Evolutionary conservation across 1,140 invertebrate species (phyloP).

Genomic region (Leptinotarsa undecemlineata): DNA sequence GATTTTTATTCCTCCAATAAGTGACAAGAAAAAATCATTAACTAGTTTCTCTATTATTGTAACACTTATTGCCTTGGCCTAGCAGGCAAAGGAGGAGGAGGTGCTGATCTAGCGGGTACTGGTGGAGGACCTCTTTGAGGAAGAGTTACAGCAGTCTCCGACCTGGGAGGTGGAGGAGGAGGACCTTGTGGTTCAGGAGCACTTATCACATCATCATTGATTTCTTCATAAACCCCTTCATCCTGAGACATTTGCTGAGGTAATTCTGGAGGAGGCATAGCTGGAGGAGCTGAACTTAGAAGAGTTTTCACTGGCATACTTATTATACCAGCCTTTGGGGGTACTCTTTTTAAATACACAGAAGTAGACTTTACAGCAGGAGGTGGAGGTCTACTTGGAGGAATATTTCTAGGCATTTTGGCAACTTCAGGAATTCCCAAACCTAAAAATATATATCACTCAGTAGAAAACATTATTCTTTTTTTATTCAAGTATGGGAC

Average conservation of each 20-base stretch:
- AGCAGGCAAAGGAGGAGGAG: slow-evolving; percentile 73
- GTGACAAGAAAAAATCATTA: neutral
- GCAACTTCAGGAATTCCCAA: slow-evolving; percentile 51
- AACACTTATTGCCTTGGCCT: slow-evolving; percentile 55
- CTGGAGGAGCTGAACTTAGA: slow-evolving; percentile 55
- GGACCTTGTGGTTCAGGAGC: slow-evolving; percentile 59
- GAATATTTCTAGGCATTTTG: slow-evolving; percentile 49
- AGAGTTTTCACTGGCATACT: slow-evolving; percentile 50
- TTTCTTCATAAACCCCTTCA: slow-evolving; percentile 62
- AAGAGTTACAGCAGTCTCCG: slow-evolving; percentile 59
- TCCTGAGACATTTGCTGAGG: slow-evolving; percentile 55
- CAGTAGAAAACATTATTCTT: too few species aligned
- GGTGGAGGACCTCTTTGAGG: slow-evolving; percentile 61
- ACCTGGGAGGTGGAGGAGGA: slow-evolving; percentile 68
- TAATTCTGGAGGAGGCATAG: slow-evolving; percentile 59
- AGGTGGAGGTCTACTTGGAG: slow-evolving; percentile 49
- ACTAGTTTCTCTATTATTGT: neutral
- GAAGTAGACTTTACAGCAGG: slow-evolving; percentile 52
- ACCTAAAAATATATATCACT: slow-evolving; percentile 35
- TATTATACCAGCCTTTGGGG: slow-evolving; percentile 53
- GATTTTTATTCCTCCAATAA: neutral
- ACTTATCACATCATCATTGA: slow-evolving; percentile 56
- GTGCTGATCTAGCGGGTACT: slow-evolving; percentile 65
- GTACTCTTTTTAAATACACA: slow-evolving; percentile 53
- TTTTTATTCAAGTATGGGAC: too few species aligned